Conservation (phyloP, 2,888 invertebrate genomes). For the Rhamphomyia laevipes region DNA sequence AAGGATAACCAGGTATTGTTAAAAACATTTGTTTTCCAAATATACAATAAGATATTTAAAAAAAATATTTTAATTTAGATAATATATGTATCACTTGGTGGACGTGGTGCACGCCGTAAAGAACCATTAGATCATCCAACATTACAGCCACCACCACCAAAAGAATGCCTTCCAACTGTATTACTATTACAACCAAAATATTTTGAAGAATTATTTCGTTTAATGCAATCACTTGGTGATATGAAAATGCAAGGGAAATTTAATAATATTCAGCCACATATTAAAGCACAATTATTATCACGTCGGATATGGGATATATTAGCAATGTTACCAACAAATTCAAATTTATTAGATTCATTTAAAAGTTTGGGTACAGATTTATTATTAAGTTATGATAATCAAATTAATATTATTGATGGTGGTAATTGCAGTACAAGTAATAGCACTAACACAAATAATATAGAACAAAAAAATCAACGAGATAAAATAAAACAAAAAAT, state of each 20-base stretch:
- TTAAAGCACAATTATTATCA: constrained; percentile 80
- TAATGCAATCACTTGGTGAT: constrained; percentile 82
- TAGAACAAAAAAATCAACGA: constrained; percentile 14
- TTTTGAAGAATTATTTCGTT: constrained; percentile 79
- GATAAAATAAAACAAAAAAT: constrained; percentile 38
- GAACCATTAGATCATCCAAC: constrained; percentile 63
- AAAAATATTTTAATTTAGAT: constrained; percentile 41
- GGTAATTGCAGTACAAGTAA: constrained; percentile 17
- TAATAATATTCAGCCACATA: constrained; percentile 51
- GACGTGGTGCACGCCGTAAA: constrained; percentile 44
- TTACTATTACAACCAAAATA: constrained; percentile 73
- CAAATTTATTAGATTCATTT: constrained; percentile 65
- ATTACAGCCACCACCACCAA: constrained; percentile 73
- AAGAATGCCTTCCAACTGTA: constrained; percentile 74
- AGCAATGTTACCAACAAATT: constrained; percentile 82
- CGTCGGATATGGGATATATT: constrained; percentile 91
- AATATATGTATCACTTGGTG: constrained; percentile 83
- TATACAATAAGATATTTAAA: not conserved
- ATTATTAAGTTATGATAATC: constrained; percentile 34
- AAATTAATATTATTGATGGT: constrained; percentile 10
- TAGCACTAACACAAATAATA: too few species aligned
- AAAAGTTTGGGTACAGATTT: constrained; percentile 49
- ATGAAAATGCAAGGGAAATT: constrained; percentile 68
- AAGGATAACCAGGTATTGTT: constrained; percentile 75
- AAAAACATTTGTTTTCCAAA: not conserved